phyloP scores from a whole-genome alignment of 2,113 vertebrate species.

The Mandrillus leucophaeus region DNA sequence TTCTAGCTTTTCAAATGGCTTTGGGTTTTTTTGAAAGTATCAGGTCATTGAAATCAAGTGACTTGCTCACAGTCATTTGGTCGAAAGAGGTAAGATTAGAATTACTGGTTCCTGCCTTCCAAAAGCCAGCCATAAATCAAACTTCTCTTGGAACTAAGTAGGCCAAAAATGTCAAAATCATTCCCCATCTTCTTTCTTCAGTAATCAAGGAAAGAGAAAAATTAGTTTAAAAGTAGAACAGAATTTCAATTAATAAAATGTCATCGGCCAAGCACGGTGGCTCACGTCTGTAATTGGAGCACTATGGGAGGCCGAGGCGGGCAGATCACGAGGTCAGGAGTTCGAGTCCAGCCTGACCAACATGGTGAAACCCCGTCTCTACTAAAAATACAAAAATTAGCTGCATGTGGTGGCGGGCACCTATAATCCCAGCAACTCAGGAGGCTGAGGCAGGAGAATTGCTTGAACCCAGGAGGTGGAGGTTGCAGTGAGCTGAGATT shows the following conservation, averaged over 20 bases:
- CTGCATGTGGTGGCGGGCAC: too few relatives aligned
- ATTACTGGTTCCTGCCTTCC: neutral
- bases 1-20: neutral
- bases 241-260: constrained; percentile 12
- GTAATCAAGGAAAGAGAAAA: constrained; percentile 48
- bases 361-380: too few relatives aligned
- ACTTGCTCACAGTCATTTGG: constrained; percentile 45
- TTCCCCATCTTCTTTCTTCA: constrained; percentile 46
- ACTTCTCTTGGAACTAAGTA: constrained; percentile 38
- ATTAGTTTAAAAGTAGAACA: neutral
- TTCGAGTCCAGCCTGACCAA: too few relatives aligned
- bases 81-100: constrained; percentile 19
- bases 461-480: too few relatives aligned
- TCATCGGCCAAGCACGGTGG: too few relatives aligned
- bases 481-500: too few relatives aligned
- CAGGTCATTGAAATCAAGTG: constrained; percentile 24
- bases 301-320: too few relatives aligned
- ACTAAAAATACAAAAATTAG: too few relatives aligned
- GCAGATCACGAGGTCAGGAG: too few relatives aligned
- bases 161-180: constrained; percentile 21
- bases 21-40: neutral
- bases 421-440: too few relatives aligned
- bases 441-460: too few relatives aligned
- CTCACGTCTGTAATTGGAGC: too few relatives aligned
- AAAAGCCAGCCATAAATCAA: constrained; percentile 35